Conservation (phyloP, 2,113 vertebrate species). For the Crocuta crocuta region DNA sequence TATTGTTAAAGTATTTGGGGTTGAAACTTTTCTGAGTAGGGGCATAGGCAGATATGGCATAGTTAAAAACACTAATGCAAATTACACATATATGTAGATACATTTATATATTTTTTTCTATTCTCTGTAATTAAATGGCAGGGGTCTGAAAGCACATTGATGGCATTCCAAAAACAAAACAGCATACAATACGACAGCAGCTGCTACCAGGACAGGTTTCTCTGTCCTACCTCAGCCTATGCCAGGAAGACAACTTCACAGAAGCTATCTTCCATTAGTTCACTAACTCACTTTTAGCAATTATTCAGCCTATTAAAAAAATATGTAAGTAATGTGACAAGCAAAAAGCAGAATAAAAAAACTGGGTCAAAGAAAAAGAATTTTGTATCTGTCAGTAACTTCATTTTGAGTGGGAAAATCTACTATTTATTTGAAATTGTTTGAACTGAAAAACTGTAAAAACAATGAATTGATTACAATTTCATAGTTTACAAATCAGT, state of each 20-base stretch:
- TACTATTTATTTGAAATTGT: conserved; percentile 38
- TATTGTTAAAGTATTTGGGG: conserved; percentile 6
- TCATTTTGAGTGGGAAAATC: conserved; percentile 36
- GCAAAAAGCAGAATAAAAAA: conserved; percentile 57
- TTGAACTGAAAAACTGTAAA: conserved; percentile 60
- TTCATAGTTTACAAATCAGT: conserved; percentile 49
- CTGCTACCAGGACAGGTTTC: not conserved
- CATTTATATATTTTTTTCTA: not conserved
- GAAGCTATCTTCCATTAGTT: conserved; percentile 12
- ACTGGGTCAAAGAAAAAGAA: conserved; percentile 12
- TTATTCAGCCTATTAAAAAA: conserved; percentile 26
- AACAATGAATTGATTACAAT: conserved; percentile 46
- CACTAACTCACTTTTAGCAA: not conserved
- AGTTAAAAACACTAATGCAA: not conserved
- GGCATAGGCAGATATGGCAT: not conserved
- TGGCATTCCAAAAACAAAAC: not conserved
- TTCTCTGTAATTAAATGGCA: not conserved
- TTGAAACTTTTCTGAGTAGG: conserved; percentile 33
- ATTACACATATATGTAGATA: not conserved
- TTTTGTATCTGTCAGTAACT: conserved; percentile 4
- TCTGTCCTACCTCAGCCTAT: not conserved
- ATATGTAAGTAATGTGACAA: conserved; percentile 5
- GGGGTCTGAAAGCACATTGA: not conserved
- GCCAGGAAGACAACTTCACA: not conserved
- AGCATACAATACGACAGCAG: not conserved